Evolutionary conservation across 2,888 invertebrate species (phyloP).

Genomic region (Archips xylosteana): DNA sequence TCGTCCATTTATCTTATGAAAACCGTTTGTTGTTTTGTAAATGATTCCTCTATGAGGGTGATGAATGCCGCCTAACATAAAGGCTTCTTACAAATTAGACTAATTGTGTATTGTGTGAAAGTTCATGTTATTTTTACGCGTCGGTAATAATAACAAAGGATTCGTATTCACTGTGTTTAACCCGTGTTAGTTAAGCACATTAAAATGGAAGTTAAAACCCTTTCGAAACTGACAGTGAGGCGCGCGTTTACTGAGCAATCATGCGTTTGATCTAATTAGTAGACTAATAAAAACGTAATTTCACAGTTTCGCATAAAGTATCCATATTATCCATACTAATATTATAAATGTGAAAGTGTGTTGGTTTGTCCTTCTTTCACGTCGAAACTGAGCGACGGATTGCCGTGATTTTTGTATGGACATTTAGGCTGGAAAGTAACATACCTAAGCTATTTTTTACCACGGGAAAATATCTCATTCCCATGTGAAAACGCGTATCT

Average conservation of each 20-base stretch:
- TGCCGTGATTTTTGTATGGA: no score
- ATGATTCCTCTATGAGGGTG: conserved; percentile 4
- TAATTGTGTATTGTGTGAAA: not conserved
- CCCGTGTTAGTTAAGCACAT: not conserved
- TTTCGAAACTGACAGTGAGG: not conserved
- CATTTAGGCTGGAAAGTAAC: no score
- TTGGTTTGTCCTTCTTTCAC: no score
- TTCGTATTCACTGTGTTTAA: not conserved
- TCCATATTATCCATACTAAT: no score
- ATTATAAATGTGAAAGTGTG: no score
- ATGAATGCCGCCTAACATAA: not conserved
- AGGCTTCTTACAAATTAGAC: not conserved
- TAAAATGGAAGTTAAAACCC: not conserved
- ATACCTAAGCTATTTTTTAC: no score
- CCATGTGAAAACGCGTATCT: no score
- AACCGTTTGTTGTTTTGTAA: conserved; percentile 17
- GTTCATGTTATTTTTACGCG: not conserved
- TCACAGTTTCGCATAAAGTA: no score
- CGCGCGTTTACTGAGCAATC: not conserved
- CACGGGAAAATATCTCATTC: no score
- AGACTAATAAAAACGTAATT: no score
- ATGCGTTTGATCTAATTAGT: not conserved
- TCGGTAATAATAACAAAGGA: no score
- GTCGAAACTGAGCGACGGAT: no score
- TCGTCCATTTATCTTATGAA: conserved; percentile 9